A percentile compares a stretch with the other conserved stretches of the same genome.
phyloP scores from a whole-genome alignment of 2,888 invertebrate species.

The Panzeria rudis region DNA sequence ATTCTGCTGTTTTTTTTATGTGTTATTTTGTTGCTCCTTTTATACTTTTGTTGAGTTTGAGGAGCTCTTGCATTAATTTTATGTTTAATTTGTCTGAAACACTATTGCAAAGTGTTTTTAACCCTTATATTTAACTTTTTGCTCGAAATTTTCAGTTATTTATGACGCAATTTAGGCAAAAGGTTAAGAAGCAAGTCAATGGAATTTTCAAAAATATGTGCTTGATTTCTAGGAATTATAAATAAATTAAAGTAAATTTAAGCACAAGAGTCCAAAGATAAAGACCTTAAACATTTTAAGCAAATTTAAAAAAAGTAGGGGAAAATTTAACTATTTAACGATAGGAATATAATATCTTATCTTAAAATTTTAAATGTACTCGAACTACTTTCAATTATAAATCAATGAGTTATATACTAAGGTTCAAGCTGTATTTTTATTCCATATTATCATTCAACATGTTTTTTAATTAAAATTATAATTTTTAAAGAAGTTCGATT shows the following conservation, averaged over 20 bases:
- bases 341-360: too few species aligned
- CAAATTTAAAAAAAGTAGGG: too few species aligned
- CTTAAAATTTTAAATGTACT: too few species aligned
- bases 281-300: too few species aligned
- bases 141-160: constrained; percentile 14
- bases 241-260: constrained; percentile 14
- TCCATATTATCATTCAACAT: too few species aligned
- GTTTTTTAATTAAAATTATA: too few species aligned
- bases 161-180: constrained; percentile 15
- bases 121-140: constrained; percentile 25
- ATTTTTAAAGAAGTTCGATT: too few species aligned
- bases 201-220: neutral
- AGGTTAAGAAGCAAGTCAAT: constrained; percentile 11
- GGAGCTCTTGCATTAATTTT: constrained; percentile 31
- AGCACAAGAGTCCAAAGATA: neutral
- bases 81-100: constrained; percentile 44
- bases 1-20: neutral
- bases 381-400: too few species aligned
- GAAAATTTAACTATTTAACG: too few species aligned
- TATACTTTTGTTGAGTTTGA: neutral
- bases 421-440: too few species aligned
- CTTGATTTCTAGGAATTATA: neutral
- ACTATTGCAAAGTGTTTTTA: constrained; percentile 29
- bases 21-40: constrained; percentile 7
- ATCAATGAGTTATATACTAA: too few species aligned